These are phyloP conservation scores for Peromyscus maniculatus DNA, from an alignment of 2,113 vertebrate species.

Conservation along the genomic window DNA sequence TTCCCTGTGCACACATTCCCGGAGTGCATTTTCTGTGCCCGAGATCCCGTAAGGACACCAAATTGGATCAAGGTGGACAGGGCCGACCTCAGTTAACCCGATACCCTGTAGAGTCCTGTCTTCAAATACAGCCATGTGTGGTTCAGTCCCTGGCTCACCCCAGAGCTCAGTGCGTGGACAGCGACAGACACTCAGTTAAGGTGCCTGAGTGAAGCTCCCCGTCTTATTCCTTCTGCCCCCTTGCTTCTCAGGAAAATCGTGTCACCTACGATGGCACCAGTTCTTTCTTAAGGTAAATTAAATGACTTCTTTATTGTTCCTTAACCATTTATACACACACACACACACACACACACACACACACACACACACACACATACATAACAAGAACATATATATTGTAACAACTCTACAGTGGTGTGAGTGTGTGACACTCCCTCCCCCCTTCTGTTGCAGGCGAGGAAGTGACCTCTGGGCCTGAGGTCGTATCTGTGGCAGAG, in stretches of 20 bases:
- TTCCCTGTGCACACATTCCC: background rate
- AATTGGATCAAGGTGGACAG: background rate
- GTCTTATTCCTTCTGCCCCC: background rate
- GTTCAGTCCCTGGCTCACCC: background rate
- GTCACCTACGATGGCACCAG: background rate
- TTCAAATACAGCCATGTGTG: background rate
- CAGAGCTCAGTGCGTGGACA: no score
- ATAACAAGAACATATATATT: background rate
- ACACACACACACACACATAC: no score
- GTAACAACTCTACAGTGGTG: background rate
- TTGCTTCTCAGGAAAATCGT: conserved; percentile 16
- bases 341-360: no score
- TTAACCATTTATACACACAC: background rate
- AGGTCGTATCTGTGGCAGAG: background rate
- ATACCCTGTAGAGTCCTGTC: background rate
- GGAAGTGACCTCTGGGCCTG: background rate
- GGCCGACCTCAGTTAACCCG: background rate
- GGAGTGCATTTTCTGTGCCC: background rate
- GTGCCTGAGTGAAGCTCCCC: background rate
- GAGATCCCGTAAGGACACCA: background rate
- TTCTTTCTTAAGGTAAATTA: background rate
- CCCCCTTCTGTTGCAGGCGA: background rate
- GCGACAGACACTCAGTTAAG: background rate
- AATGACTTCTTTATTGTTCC: background rate
- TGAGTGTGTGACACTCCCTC: background rate